Conservation (phyloP, 2,113 vertebrate species). For the Callipepla squamata region DNA sequence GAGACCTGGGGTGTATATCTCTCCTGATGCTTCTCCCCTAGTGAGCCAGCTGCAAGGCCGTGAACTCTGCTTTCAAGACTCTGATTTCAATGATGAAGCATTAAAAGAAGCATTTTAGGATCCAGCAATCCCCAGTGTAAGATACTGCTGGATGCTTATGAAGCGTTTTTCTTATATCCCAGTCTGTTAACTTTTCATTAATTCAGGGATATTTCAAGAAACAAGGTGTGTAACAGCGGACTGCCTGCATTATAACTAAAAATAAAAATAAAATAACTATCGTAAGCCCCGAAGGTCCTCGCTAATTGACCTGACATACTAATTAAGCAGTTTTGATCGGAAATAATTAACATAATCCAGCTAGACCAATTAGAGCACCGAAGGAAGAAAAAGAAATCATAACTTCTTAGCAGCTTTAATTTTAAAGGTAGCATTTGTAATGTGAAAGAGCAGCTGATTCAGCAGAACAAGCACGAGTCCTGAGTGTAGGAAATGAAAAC, state of each 20-base stretch:
- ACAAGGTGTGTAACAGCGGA: background rate
- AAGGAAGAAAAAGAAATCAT: background rate
- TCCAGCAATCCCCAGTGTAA: constrained; percentile 34
- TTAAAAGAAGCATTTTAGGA: constrained; percentile 44
- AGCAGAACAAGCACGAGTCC: constrained; percentile 12
- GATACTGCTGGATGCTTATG: constrained; percentile 40
- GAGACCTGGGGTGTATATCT: background rate
- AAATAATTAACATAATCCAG: constrained; percentile 57
- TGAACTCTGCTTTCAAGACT: background rate
- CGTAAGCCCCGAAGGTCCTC: constrained; percentile 13
- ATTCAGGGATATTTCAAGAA: constrained; percentile 21
- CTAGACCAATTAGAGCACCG: constrained; percentile 22
- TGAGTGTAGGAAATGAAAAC: background rate
- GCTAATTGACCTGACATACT: constrained; percentile 55
- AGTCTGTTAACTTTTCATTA: constrained; percentile 57
- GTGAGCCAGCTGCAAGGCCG: background rate
- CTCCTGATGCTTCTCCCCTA: background rate
- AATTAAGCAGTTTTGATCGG: constrained; percentile 56
- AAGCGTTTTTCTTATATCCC: constrained; percentile 26
- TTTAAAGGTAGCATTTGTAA: constrained; percentile 21
- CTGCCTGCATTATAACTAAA: constrained; percentile 13
- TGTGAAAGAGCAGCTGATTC: constrained; percentile 36
- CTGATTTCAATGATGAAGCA: background rate
- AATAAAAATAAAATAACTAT: constrained; percentile 14
- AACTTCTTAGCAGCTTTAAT: constrained; percentile 18